phyloP scores from a whole-genome alignment of 2,888 invertebrate genomes.

The Eupithecia abbreviata region DNA sequence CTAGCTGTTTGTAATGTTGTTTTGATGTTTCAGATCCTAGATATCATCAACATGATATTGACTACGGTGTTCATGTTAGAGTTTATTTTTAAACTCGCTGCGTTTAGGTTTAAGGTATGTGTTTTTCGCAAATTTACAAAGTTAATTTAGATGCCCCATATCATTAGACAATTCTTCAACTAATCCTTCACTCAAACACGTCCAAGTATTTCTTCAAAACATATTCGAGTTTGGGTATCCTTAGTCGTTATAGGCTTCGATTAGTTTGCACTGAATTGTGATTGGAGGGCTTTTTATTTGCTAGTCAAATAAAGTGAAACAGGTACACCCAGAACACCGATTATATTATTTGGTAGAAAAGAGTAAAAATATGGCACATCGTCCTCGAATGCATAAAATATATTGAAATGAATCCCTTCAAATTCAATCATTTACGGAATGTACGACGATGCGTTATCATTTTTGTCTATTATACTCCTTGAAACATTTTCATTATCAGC shows the following conservation, averaged over 20 bases:
- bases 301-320: not conserved
- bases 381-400: not conserved
- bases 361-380: not conserved
- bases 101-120: slow-evolving; percentile 96
- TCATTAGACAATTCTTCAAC: no score
- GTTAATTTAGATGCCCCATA: not conserved
- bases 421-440: not conserved
- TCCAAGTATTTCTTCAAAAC: no score
- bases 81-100: slow-evolving; percentile 98
- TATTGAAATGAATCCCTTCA: not conserved
- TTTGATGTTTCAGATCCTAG: slow-evolving; percentile 85
- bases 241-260: no score
- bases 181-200: no score
- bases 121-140: not conserved
- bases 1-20: not conserved
- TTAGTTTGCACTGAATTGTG: not conserved
- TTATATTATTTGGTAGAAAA: not conserved
- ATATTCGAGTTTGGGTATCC: no score
- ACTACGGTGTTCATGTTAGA: slow-evolving; percentile 99
- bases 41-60: slow-evolving; percentile 97
- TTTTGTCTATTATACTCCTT: not conserved
- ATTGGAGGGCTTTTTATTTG: not conserved
- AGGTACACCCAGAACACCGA: not conserved
- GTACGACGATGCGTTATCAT: not conserved
- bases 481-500: no score